Base-by-base conservation (phyloP, 2,888 invertebrate species). In the Poecilobothrus nobilitatus region DNA sequence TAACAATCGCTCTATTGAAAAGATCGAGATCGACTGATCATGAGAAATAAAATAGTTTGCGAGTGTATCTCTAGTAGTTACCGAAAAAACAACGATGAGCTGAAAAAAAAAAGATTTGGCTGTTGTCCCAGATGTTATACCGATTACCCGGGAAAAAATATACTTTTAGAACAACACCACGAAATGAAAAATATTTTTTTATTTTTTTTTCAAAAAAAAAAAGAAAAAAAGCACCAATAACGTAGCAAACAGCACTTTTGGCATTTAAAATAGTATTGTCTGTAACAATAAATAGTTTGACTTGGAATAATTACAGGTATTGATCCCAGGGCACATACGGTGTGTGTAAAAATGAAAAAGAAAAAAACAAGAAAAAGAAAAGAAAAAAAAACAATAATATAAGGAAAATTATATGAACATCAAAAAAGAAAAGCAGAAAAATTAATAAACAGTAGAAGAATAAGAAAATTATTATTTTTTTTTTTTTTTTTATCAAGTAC, bases 11-110 rank as follows among this genome's bases (percentile, higher is more conserved):
- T 79, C 81, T 80, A 80, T 81, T 81, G 80, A 79, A 81, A 79
- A 80, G 81, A 79, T 81, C 80, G 80, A 80, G 80, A 81, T 80
- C 81, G 79, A 81, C 81, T 81, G 81, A 81, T 80, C 78, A 79
- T 78, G 78, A 78, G 79, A 80, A 80, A 80, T 79, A 79, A 75
- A 78, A 76, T 76, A 77, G 78, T 74, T 76, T 76, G 77, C 78
- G 79, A 79, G 79, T 79, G 79, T 78, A 78, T 78, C 77, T 78
- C 27, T 27, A 77, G 78, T 41, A 41, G 27, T 27, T 53, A 12
- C 69, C 70, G 70, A 81, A 78, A 27, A 79, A 78, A 78, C 79
- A 78, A 77, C 79, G 78, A 27, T 27, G 27, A 76, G 77, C 77
- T 76, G 78, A 63, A 63, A 37, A 65, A 64, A 64, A 76, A 27